Base-by-base conservation (phyloP, 2,888 invertebrate species). In the Lepidonotus clava region DNA sequence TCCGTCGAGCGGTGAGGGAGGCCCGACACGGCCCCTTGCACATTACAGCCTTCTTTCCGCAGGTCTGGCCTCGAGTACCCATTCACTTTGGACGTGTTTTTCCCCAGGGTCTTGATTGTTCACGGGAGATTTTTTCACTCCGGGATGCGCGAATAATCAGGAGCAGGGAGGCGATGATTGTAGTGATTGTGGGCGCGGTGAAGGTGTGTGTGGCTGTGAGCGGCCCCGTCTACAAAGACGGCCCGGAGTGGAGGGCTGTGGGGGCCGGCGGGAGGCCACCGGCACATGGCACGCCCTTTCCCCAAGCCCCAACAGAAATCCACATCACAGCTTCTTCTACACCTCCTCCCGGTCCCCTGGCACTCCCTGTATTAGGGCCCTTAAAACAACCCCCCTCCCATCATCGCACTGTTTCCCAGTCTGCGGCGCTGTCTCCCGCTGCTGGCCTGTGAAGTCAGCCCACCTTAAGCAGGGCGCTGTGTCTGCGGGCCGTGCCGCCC, bases 41-140 rank as follows among this genome's bases (percentile, higher is more conserved):
- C 24, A 71, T 71, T 71, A 71, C 71, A 34, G 14, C 14, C 36
- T n/a, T 71, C 71, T 38, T 18, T 14, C 71, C 5, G 36, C 71
- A 34, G 6, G 71, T 24, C 36, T 21, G 4, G 28, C 71, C 71
- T 38, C 36, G 38, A 34, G 71, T 34, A 71, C 71, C n/a, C 36
- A 71, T 71, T 36, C 71, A n/a, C 71, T 71, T 71, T 71, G 34
- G 38, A 71, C 71, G 71, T 56, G 36, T 24, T 46, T 46, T 46
- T 71, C 71, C 71, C 32, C 34, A 34, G 6, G 28, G 71, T 71
- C 38, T 8, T 38, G 38, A 71, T 71, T 71, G 71, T 71, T 71
- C 71, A 1, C 21, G 38, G 71, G 38, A n/a, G 38, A 71, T 36
- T 11, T 56, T 34, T 71, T n/a, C n/a, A n/a, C 71, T 71, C 36